Conservation (phyloP, 2,888 invertebrate genomes). For the Liopterus haemorrhoidalis region DNA sequence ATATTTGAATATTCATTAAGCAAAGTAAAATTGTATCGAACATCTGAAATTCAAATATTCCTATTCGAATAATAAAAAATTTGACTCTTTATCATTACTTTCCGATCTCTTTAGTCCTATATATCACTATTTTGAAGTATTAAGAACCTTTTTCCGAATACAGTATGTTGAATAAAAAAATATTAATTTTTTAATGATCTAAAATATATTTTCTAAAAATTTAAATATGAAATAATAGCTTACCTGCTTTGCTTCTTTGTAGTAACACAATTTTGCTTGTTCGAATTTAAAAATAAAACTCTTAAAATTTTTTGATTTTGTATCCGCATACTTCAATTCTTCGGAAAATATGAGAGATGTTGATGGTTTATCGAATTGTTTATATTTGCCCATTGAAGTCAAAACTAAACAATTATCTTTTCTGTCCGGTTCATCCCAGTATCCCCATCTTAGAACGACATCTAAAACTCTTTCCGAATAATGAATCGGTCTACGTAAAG, state of each 20-base stretch:
- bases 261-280: constrained; percentile 68
- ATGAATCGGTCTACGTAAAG: constrained; percentile 70
- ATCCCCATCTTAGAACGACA: constrained; percentile 74
- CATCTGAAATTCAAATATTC: too few species aligned
- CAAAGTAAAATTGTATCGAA: too few species aligned
- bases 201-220: too few species aligned
- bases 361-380: constrained; percentile 44
- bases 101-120: too few species aligned
- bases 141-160: constrained; percentile 7
- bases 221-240: too few species aligned
- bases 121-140: neutral
- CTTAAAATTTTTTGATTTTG: constrained; percentile 67
- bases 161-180: constrained; percentile 30
- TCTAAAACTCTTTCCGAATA: constrained; percentile 63
- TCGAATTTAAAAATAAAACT: constrained; percentile 73
- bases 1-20: too few species aligned
- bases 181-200: constrained; percentile 41
- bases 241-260: constrained; percentile 70
- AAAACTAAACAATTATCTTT: constrained; percentile 75
- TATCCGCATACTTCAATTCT: constrained; percentile 74
- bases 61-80: too few species aligned
- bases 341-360: constrained; percentile 56
- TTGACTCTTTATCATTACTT: too few species aligned
- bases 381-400: constrained; percentile 41
- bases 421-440: constrained; percentile 81